Percentiles rank a stretch among this genome's conserved stretches.
phyloP scores from a whole-genome alignment of 2,113 vertebrate genomes.

The Puntigrus tetrazona region DNA sequence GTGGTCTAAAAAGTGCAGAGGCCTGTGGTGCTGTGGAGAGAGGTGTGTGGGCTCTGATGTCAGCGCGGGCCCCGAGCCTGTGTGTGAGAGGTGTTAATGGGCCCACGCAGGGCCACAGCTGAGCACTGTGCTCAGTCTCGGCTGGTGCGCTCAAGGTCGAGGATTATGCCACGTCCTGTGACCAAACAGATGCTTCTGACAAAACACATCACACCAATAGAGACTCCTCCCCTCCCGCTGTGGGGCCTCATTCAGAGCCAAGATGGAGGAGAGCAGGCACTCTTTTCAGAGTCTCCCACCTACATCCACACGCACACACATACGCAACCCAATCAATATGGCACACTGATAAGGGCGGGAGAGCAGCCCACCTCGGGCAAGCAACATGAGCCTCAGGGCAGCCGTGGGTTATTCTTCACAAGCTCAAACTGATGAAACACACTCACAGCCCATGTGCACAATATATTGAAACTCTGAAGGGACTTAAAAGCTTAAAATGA shows the following conservation, averaged over 20 bases:
- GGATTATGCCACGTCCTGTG: constrained; percentile 59
- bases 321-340: constrained; percentile 53
- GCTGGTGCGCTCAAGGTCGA: constrained; percentile 50
- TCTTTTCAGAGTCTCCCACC: constrained; percentile 32
- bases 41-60: constrained; percentile 49
- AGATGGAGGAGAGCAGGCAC: constrained; percentile 42
- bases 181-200: constrained; percentile 61
- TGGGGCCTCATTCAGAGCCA: constrained; percentile 48
- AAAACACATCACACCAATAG: constrained; percentile 60
- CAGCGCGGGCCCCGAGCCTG: constrained; percentile 34
- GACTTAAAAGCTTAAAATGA: constrained; percentile 19
- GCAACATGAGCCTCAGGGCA: constrained; percentile 33
- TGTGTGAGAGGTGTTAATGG: constrained; percentile 62
- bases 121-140: constrained; percentile 50
- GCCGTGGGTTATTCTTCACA: constrained; percentile 39
- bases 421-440: constrained; percentile 29
- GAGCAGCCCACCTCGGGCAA: constrained; percentile 30
- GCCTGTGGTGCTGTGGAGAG: constrained; percentile 43
- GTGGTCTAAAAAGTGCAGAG: constrained; percentile 43
- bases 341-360: constrained; percentile 47
- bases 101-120: constrained; percentile 58
- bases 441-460: constrained; percentile 1
- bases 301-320: constrained; percentile 40
- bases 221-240: constrained; percentile 44
- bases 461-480: constrained; percentile 7